phyloP scores from a whole-genome alignment of 2,113 vertebrate species.

The Sinocyclocheilus anshuiensis region DNA sequence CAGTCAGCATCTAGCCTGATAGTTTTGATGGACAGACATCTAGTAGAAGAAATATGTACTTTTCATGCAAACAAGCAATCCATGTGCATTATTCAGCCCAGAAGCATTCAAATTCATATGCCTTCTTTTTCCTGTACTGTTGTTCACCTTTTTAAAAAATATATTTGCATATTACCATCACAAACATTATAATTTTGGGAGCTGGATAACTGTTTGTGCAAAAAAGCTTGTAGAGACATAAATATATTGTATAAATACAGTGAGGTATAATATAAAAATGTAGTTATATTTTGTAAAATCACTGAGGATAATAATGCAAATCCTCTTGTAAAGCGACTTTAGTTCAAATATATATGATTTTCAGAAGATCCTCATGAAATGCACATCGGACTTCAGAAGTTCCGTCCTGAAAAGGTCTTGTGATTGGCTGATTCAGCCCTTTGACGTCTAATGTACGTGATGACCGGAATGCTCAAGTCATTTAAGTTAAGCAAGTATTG shows the following conservation, averaged over 20 bases:
- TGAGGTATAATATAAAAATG: slow-evolving; percentile 47
- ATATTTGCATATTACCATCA: slow-evolving; percentile 32
- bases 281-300: slow-evolving; percentile 25
- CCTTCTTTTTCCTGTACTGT: slow-evolving; percentile 1
- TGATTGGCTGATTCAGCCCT: slow-evolving; percentile 45
- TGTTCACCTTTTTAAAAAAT: slow-evolving; percentile 8
- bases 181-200: slow-evolving; percentile 22
- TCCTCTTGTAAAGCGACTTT: slow-evolving; percentile 14
- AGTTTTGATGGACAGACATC: slow-evolving; percentile 66
- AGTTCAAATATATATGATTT: neutral
- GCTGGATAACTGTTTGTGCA: slow-evolving; percentile 25
- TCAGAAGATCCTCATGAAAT: slow-evolving; percentile 17
- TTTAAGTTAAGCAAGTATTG: slow-evolving; percentile 3
- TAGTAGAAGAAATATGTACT: slow-evolving; percentile 29
- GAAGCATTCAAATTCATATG: slow-evolving; percentile 3
- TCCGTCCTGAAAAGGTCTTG: neutral
- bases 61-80: neutral
- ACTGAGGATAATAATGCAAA: slow-evolving; percentile 7
- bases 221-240: slow-evolving; percentile 36
- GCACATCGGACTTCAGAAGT: neutral
- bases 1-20: slow-evolving; percentile 59
- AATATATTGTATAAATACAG: slow-evolving; percentile 46
- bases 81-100: neutral
- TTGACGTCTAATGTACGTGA: slow-evolving; percentile 26
- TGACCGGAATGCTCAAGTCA: slow-evolving; percentile 63